Conservation (phyloP, 2,113 vertebrate species). For the Hystrix cristata region DNA sequence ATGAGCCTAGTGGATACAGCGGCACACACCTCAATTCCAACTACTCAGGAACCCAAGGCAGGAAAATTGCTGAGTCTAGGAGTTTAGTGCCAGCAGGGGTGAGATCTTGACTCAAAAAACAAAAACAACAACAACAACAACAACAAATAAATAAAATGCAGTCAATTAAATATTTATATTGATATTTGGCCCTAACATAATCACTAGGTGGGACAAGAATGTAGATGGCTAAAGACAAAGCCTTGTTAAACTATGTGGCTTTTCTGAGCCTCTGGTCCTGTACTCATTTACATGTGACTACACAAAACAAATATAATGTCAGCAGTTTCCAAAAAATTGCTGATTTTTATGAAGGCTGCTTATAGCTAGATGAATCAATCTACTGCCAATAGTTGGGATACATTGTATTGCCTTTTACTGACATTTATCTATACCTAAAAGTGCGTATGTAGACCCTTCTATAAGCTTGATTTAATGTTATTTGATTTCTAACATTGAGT, state of each 20-base stretch:
- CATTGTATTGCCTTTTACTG: not conserved
- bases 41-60: not conserved
- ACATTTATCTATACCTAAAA: conserved; percentile 46
- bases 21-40: not conserved
- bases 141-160: not conserved
- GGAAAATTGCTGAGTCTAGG: not conserved
- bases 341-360: not conserved
- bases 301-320: conserved; percentile 10
- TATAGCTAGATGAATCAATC: not conserved
- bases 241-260: not conserved
- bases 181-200: conserved; percentile 6
- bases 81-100: not conserved
- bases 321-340: not conserved
- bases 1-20: no score
- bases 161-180: not conserved
- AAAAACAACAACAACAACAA: not conserved
- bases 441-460: not conserved
- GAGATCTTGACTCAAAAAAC: not conserved
- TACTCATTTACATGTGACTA: not conserved
- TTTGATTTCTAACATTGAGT: conserved; percentile 26
- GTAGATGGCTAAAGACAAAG: conserved; percentile 25
- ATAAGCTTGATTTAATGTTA: conserved; percentile 10
- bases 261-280: not conserved
- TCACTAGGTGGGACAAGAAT: not conserved
- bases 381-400: not conserved